Conservation (phyloP, 2,113 vertebrate species). For the Shinisaurus crocodilurus region DNA sequence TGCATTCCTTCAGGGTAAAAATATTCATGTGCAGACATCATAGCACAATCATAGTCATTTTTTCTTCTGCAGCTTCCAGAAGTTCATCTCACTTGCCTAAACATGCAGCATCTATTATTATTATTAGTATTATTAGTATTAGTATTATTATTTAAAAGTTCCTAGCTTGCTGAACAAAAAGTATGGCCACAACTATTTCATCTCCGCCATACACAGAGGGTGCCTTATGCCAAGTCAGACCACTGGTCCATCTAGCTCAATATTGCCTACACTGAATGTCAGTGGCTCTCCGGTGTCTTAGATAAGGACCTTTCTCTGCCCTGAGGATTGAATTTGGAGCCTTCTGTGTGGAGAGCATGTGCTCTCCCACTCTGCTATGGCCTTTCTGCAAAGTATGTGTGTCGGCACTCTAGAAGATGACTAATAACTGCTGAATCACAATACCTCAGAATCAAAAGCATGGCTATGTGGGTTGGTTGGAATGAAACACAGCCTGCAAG, state of each 20-base stretch:
- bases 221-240: background rate
- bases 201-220: background rate
- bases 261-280: background rate
- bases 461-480: background rate
- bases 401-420: background rate
- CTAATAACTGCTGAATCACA: background rate
- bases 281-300: background rate
- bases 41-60: constrained; percentile 64
- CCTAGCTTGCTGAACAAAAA: background rate
- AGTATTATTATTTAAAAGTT: background rate
- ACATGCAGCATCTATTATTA: background rate
- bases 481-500: background rate
- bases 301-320: background rate
- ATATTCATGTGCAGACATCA: constrained; percentile 77
- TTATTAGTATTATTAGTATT: background rate
- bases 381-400: background rate
- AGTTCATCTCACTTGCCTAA: constrained; percentile 56
- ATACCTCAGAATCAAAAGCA: background rate
- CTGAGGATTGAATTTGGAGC: background rate
- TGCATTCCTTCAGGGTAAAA: constrained; percentile 79
- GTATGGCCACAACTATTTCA: background rate
- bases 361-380: background rate
- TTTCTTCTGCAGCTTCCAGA: constrained; percentile 66
- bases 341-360: background rate
- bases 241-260: background rate